Evolutionary conservation across 2,797 vertebrate species (phyloP).

Genomic region (Crocidura indochinensis): DNA sequence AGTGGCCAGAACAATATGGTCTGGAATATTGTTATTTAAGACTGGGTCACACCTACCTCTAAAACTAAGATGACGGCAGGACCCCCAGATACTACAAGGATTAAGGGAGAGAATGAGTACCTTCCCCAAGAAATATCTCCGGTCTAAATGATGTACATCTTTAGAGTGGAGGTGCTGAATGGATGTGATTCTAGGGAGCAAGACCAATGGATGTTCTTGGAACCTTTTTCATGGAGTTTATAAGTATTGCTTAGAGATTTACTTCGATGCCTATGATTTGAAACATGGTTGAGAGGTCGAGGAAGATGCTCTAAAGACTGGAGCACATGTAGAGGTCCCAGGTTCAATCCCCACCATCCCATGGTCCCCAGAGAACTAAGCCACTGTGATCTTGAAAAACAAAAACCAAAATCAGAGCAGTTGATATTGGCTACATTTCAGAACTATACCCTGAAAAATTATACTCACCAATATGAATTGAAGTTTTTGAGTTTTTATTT

Average conservation of each 20-base stretch:
- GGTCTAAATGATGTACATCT: not conserved
- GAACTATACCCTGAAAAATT: slow-evolving; percentile 52
- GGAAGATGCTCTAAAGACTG: too few species aligned
- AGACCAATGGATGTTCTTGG: not conserved
- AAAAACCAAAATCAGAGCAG: too few species aligned
- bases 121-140: slow-evolving; percentile 16
- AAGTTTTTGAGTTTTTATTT: slow-evolving; percentile 63
- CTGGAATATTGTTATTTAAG: not conserved
- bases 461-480: slow-evolving; percentile 64
- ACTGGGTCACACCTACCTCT: not conserved
- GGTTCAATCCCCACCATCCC: too few species aligned
- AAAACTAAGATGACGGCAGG: not conserved
- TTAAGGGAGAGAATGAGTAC: not conserved
- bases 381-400: too few species aligned
- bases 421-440: slow-evolving; percentile 59
- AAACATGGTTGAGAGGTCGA: slow-evolving; percentile 28
- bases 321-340: too few species aligned
- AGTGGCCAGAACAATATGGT: not conserved
- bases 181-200: not conserved
- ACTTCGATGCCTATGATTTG: slow-evolving; percentile 48
- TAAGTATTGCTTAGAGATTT: slow-evolving; percentile 60
- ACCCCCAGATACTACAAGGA: not conserved
- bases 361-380: too few species aligned
- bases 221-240: slow-evolving; percentile 36
- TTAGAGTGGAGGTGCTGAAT: not conserved